phyloP scores from a whole-genome alignment of 2,888 invertebrate genomes.

The Dioctria rufipes region DNA sequence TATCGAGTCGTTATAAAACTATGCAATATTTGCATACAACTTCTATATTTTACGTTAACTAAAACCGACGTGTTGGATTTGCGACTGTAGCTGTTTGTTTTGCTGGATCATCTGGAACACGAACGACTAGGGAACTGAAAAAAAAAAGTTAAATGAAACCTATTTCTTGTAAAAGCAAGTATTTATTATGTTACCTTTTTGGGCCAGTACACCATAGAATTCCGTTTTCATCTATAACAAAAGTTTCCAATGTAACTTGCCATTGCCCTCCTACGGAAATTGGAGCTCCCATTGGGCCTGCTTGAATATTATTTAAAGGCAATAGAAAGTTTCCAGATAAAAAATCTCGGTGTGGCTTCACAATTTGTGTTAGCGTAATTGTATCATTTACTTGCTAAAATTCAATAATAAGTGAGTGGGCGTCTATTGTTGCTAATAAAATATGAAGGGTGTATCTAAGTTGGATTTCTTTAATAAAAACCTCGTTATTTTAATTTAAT shows the following conservation, averaged over 20 bases:
- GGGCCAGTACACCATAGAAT: slow-evolving; percentile 94
- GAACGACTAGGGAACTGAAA: slow-evolving; percentile 67
- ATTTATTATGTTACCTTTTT: slow-evolving; percentile 73
- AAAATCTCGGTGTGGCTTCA: slow-evolving; percentile 93
- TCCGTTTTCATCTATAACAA: slow-evolving; percentile 87
- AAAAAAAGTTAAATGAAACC: slow-evolving; percentile 26
- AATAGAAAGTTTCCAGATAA: slow-evolving; percentile 94
- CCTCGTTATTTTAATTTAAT: neutral
- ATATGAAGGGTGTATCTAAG: neutral
- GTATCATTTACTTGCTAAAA: slow-evolving; percentile 65
- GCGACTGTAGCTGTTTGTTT: slow-evolving; percentile 61
- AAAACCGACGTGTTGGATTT: slow-evolving; percentile 60
- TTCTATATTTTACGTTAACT: slow-evolving; percentile 4
- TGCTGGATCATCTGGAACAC: slow-evolving; percentile 70
- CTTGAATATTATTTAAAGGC: slow-evolving; percentile 59
- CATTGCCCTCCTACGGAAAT: slow-evolving; percentile 78
- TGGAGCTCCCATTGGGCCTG: slow-evolving; percentile 61
- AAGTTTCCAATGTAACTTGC: slow-evolving; percentile 86
- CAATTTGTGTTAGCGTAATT: slow-evolving; percentile 82
- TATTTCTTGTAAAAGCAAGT: slow-evolving; percentile 77
- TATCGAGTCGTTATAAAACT: too few species aligned
- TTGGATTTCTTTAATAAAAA: neutral
- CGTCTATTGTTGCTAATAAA: neutral
- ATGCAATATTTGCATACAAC: neutral
- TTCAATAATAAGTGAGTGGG: neutral